Evolutionary conservation across 2,888 invertebrate genomes (phyloP).

Genomic region (Odontomyia ornata): DNA sequence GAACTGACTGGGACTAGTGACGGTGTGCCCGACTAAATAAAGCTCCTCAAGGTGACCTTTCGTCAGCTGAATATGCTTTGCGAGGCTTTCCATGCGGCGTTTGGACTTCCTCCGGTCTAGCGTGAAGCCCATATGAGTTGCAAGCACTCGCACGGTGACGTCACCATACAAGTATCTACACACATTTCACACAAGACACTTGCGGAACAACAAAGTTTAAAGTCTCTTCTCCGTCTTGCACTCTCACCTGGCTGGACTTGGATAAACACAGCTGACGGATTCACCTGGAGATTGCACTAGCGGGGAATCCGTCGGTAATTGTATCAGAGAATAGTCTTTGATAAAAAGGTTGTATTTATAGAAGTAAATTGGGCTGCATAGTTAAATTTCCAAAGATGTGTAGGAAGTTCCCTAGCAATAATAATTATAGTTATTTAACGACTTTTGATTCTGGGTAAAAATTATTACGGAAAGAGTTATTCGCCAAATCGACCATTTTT

Average conservation of each 20-base stretch:
- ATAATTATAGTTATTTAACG: too few relatives aligned
- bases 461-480: too few relatives aligned
- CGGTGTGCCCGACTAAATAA: constrained; percentile 40
- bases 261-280: neutral
- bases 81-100: neutral
- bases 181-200: neutral
- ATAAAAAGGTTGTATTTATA: too few relatives aligned
- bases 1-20: constrained; percentile 26
- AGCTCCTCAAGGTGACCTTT: constrained; percentile 49
- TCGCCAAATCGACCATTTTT: too few relatives aligned
- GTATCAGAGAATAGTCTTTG: too few relatives aligned
- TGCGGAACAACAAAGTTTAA: neutral
- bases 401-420: too few relatives aligned
- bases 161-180: neutral
- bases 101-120: constrained; percentile 10
- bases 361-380: too few relatives aligned
- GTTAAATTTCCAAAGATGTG: too few relatives aligned
- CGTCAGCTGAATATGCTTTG: constrained; percentile 16
- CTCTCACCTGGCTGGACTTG: neutral
- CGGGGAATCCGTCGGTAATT: neutral
- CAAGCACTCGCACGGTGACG: constrained; percentile 7
- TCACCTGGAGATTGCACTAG: neutral
- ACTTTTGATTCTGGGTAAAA: too few relatives aligned
- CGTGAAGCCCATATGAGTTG: neutral
- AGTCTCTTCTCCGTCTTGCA: neutral